Conservation (phyloP, 1,140 invertebrate species). For the Hermatobates lingyangjiaoensis region DNA sequence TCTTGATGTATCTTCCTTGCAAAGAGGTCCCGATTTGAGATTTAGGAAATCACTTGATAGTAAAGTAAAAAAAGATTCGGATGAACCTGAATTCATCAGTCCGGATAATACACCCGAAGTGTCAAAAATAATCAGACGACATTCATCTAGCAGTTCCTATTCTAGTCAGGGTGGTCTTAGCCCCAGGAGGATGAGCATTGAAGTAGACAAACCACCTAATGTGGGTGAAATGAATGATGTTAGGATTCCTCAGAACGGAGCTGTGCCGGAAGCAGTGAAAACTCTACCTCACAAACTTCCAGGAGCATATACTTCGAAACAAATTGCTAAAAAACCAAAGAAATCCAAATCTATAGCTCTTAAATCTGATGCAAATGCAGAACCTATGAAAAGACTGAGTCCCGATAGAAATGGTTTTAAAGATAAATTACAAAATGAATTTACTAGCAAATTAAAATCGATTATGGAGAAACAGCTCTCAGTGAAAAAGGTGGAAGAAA, state of each 20-base stretch:
- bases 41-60: neutral
- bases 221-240: neutral
- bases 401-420: conserved; percentile 8
- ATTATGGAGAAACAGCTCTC: neutral
- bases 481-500: neutral
- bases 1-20: conserved; percentile 19
- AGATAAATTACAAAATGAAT: conserved; percentile 10
- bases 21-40: neutral
- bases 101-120: conserved; percentile 39
- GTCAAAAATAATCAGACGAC: conserved; percentile 55
- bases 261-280: neutral
- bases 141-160: conserved; percentile 57
- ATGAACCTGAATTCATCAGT: conserved; percentile 17
- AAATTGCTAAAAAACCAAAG: neutral
- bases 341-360: neutral
- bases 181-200: conserved; percentile 19
- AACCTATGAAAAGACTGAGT: neutral
- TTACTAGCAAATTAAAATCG: conserved; percentile 8
- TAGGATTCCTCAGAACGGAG: neutral
- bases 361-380: neutral
- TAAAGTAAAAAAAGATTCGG: neutral
- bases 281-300: neutral
- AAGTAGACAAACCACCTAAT: conserved; percentile 3
- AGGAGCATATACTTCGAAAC: conserved; percentile 23
- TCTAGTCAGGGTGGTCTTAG: conserved; percentile 44